Evolutionary conservation across 2,113 vertebrate genomes (phyloP), one percentile per base, ranked within the genome.

Genomic region (Odocoileus virginianus): DNA sequence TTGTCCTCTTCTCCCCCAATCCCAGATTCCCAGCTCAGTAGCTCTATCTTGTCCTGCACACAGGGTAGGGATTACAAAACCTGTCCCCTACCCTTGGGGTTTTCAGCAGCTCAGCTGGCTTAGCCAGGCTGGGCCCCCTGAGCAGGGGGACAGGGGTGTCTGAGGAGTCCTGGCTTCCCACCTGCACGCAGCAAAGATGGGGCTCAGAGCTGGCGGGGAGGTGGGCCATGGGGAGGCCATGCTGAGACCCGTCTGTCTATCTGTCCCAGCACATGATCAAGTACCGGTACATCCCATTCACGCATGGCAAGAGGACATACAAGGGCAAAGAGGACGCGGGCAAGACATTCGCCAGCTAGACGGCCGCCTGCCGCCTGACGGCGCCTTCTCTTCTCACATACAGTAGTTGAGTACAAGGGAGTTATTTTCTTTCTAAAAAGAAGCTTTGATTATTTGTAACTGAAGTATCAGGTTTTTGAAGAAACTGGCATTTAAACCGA

Each of bases 261-360:
- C 98, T 14, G 40, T 27, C 98, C 76, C 98, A 99, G 99, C 99
- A 99, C 99, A 99, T 99, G 99, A 98, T 99, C 98, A 99, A 99
- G 99, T 99, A 99, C 99, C 99, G 99, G 99, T 99, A 99, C 99
- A 99, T 99, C 97, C 99, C 99, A 47, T 99, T 99, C 99, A 99
- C 99, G 97, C 99, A 99, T 0, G 99, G 99, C 97, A 99, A 99
- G 99, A 99, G 99, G 99, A 99, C 99, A 98, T 99, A 99, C 99
- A 99, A 99, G 99, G 99, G 99, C 99, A 99, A 99, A 98, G 99
- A 99, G 92, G 99, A 99, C 28, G 99, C 99, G 98, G 99, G 99
- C 98, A 99, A 99, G 99, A 89, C 99, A 84, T 99, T 99, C 99
- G 99, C 99, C 98, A 99, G 99, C 99, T 99, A 99, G 99, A 99